These are phyloP conservation scores for Drosophila jambulina DNA, from an alignment of 1,140 invertebrate genomes.

Conservation along the genomic window DNA sequence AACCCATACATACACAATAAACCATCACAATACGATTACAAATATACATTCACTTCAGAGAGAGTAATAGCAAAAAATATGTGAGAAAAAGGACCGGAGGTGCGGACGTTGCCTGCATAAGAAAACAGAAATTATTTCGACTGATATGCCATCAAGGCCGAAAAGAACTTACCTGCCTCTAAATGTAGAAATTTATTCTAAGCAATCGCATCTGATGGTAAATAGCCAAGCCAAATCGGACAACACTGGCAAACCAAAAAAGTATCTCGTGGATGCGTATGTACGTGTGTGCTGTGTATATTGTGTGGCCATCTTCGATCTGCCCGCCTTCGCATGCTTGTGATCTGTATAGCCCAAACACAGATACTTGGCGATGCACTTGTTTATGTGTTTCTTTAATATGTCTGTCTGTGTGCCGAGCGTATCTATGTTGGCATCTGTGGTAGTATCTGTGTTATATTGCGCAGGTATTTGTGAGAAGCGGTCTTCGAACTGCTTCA, in stretches of 20 bases:
- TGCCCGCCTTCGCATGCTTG: conserved; percentile 60
- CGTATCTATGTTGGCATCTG: conserved; percentile 50
- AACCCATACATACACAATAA: not conserved
- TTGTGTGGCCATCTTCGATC: conserved; percentile 69
- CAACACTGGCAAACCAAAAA: conserved; percentile 24
- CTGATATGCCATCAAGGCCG: conserved; percentile 1
- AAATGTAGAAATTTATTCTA: conserved; percentile 3
- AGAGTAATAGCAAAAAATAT: not conserved
- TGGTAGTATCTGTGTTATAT: conserved; percentile 33
- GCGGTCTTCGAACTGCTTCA: conserved; percentile 55
- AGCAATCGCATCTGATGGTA: conserved; percentile 1
- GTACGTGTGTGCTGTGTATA: conserved; percentile 30
- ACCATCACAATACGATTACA: not conserved
- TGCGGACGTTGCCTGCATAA: conserved; percentile 15
- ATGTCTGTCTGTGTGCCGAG: conserved; percentile 21
- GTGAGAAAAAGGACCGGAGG: conserved; percentile 4
- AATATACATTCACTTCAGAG: not conserved
- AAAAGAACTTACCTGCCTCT: conserved; percentile 8
- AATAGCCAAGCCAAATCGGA: conserved; percentile 25
- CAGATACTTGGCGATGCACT: conserved; percentile 49
- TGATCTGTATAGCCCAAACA: conserved; percentile 63
- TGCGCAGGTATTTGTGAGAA: conserved; percentile 42
- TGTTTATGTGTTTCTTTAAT: conserved; percentile 34
- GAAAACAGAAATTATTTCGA: conserved; percentile 7
- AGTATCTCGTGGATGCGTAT: conserved; percentile 11